Percentiles rank a stretch among this genome's conserved stretches.
Conservation (phyloP, 2,797 vertebrate genomes). For the Liparis tanakae region DNA sequence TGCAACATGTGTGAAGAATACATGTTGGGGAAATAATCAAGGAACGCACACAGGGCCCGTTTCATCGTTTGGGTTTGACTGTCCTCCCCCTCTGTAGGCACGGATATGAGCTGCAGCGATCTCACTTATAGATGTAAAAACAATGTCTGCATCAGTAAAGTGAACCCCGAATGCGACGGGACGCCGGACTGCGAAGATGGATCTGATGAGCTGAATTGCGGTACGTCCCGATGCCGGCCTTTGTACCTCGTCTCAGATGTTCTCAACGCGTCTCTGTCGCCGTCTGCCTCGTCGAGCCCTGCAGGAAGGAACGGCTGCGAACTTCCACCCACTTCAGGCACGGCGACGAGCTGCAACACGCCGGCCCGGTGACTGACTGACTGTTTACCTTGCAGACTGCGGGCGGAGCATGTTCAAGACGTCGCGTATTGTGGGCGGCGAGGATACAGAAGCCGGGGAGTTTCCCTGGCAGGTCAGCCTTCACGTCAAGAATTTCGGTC, state of each 20-base stretch:
- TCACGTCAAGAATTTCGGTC: slow-evolving; percentile 78
- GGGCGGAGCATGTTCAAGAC: slow-evolving; percentile 82
- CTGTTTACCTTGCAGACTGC: slow-evolving; percentile 80
- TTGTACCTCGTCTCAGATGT: neutral
- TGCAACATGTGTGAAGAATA: neutral
- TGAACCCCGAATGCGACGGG: slow-evolving; percentile 91
- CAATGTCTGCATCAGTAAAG: slow-evolving; percentile 86
- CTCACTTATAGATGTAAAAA: slow-evolving; percentile 85
- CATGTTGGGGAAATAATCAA: neutral
- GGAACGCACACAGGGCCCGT: neutral
- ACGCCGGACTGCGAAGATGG: slow-evolving; percentile 86
- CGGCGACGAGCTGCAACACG: slow-evolving; percentile 3
- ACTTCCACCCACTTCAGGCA: neutral
- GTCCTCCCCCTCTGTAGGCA: neutral
- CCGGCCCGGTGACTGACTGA: neutral
- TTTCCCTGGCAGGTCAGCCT: slow-evolving; percentile 99
- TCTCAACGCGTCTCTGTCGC: neutral
- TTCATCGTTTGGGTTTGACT: neutral
- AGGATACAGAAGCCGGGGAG: slow-evolving; percentile 85
- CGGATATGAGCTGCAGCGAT: slow-evolving; percentile 70
- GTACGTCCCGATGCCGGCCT: slow-evolving; percentile 66
- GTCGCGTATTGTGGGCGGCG: slow-evolving; percentile 91
- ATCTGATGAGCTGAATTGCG: slow-evolving; percentile 90
- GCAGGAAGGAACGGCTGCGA: slow-evolving; percentile 15
- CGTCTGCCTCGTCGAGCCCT: neutral